A percentile compares a stretch with the other conserved stretches of the same genome.
Evolutionary conservation across 2,113 vertebrate species (phyloP).

Genomic region (Limnothrissa miodon): DNA sequence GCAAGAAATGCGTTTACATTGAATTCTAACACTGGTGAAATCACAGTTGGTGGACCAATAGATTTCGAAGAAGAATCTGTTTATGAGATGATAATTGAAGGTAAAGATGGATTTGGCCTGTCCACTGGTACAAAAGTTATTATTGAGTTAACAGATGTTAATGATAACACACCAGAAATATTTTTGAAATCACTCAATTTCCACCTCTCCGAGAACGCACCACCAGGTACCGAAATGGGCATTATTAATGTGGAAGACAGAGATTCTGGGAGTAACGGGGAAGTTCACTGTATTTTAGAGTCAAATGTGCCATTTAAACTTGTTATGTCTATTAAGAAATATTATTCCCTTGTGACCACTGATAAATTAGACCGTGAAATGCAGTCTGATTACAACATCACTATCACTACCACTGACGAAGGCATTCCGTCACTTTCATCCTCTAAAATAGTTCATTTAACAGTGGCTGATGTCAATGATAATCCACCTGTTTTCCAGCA

Average conservation of each 20-base stretch:
- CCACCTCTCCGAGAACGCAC: conserved; percentile 54
- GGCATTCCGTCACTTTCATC: conserved; percentile 51
- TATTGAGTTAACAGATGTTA: conserved; percentile 53
- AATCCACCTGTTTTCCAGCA: conserved; percentile 56
- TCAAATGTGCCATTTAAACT: conserved; percentile 62
- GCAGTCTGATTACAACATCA: conserved; percentile 34
- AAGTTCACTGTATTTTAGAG: conserved; percentile 59
- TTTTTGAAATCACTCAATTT: conserved; percentile 55
- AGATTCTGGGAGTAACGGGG: conserved; percentile 61
- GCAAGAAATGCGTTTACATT: background rate
- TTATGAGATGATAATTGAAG: conserved; percentile 50
- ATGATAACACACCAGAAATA: conserved; percentile 53
- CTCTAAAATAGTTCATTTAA: conserved; percentile 42
- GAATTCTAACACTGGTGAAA: conserved; percentile 26
- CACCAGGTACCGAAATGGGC: conserved; percentile 56
- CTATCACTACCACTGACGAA: conserved; percentile 40
- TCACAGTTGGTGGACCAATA: conserved; percentile 30
- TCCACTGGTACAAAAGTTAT: conserved; percentile 55
- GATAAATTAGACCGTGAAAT: conserved; percentile 36
- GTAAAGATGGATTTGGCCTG: conserved; percentile 54
- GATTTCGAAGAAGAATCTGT: conserved; percentile 46
- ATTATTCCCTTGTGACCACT: conserved; percentile 38
- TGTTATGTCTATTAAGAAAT: conserved; percentile 54
- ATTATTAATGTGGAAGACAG: conserved; percentile 65
- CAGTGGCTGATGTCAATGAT: conserved; percentile 61